Base-by-base conservation (phyloP, 92 coral and sea anemone genomes). In the Actinostola sp. region DNA sequence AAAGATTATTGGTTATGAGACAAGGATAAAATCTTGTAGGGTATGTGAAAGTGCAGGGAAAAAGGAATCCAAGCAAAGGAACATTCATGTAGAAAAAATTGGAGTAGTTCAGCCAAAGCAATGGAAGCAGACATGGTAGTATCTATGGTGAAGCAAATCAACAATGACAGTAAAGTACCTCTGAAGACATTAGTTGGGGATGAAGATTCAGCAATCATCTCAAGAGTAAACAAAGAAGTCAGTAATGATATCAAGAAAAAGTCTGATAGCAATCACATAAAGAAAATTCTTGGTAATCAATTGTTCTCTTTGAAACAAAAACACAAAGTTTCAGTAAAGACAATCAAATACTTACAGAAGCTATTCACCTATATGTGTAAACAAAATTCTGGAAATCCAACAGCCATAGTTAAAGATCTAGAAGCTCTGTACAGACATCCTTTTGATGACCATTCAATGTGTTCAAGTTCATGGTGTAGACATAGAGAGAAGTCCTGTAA, bases 91-190 rank as follows among this genome's bases (percentile, higher is more conserved):
- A 29, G 68, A 20, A 62, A 62, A 23, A 62, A 62, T 16, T 62
- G 68, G 68, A 1, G 0, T 9, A 46, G 68, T 3, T 62, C 68
- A 3, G 26, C 68, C 16, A 62, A 62, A 62, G 68, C 68, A 2
- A 62, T 62, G 68, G 67, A 34, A n/a, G 49, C 48, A 6, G 66
- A 61, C 44, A 61, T 61, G 66, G 66, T 14, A 14, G 66, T 31
- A 3, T 34, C 42, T 8, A 61, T 61, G 66, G 43, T 61, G 7
- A 61, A 61, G 9, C 3, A 61, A 29, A 61, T 56, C 36, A 56
- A 57, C n/a, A 26, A 17, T 25, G 13, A 57, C 9, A 57, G 19
- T 15, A 58, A 26, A 28, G 36, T 19, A 7, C 17, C 64, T 17
- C 33, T 58, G 29, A 35, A 35, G 2, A 32, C 67, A 0, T 2